phyloP scores from a whole-genome alignment of 2,797 vertebrate species.

The Moxostoma hubbsi region DNA sequence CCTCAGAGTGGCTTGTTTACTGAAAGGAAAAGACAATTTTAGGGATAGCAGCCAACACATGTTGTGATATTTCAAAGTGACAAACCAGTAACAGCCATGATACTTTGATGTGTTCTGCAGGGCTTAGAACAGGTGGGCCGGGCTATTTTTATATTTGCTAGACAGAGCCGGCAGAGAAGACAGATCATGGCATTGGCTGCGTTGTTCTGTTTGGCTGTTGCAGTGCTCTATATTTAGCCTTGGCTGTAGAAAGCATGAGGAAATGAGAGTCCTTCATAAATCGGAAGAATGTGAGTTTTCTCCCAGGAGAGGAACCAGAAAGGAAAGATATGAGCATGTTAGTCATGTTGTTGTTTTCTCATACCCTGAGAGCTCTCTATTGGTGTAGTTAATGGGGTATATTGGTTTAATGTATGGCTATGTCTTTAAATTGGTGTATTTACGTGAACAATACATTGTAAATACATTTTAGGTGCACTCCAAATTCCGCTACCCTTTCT shows the following conservation, averaged over 20 bases:
- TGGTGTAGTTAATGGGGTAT: background rate
- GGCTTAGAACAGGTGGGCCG: background rate
- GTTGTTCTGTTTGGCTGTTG: slow-evolving; percentile 44
- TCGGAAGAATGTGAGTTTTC: slow-evolving; percentile 34
- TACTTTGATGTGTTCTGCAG: slow-evolving; percentile 12
- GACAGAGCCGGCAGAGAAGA: slow-evolving; percentile 45
- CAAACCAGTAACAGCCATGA: background rate
- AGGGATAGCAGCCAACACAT: background rate
- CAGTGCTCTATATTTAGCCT: slow-evolving; percentile 47
- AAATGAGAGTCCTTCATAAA: slow-evolving; percentile 34
- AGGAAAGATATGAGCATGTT: slow-evolving; percentile 40
- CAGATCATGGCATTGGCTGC: slow-evolving; percentile 38
- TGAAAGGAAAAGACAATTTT: background rate
- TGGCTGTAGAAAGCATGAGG: slow-evolving; percentile 31
- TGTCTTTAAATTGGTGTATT: background rate
- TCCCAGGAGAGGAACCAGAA: slow-evolving; percentile 32
- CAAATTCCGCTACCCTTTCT: slow-evolving; percentile 98
- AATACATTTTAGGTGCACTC: slow-evolving; percentile 87
- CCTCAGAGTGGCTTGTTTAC: background rate
- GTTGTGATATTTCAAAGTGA: slow-evolving; percentile 8
- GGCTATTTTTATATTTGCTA: slow-evolving; percentile 47
- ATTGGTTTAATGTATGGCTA: background rate
- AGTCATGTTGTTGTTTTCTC: slow-evolving; percentile 35
- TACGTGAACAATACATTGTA: background rate
- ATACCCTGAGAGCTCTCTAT: slow-evolving; percentile 3